Evolutionary conservation across 2,113 vertebrate species (phyloP).

Genomic region (Lynx canadensis): DNA sequence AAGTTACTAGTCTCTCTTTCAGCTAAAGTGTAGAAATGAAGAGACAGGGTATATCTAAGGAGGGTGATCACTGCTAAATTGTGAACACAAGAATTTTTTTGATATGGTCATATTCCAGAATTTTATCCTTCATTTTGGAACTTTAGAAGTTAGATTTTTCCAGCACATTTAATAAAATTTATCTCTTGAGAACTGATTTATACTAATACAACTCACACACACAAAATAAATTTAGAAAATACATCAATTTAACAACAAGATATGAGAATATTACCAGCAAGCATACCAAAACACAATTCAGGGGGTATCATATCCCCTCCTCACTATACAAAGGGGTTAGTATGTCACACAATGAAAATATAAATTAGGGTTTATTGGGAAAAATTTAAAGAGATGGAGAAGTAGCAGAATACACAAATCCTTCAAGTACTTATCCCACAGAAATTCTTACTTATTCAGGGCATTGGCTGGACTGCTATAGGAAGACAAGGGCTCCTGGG

Average conservation of each 20-base stretch:
- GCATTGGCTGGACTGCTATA: not conserved
- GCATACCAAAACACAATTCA: not conserved
- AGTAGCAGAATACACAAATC: not conserved
- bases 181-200: constrained; percentile 19
- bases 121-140: constrained; percentile 22
- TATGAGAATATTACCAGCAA: not conserved
- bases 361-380: not conserved
- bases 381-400: not conserved
- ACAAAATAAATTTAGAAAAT: not conserved
- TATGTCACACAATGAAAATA: not conserved
- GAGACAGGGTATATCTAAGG: not conserved
- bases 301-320: not conserved
- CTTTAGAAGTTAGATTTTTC: not conserved
- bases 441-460: not conserved
- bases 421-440: not conserved
- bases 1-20: not conserved
- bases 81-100: not conserved
- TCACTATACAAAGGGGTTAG: not conserved
- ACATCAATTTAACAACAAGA: not conserved
- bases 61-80: not conserved
- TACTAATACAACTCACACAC: not conserved
- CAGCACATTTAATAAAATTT: not conserved
- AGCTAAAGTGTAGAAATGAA: not conserved
- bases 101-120: not conserved
- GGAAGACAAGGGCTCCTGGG: not conserved